These are phyloP conservation scores for Aporrectodea caliginosa DNA, from an alignment of 1,140 invertebrate genomes.

Conservation along the genomic window DNA sequence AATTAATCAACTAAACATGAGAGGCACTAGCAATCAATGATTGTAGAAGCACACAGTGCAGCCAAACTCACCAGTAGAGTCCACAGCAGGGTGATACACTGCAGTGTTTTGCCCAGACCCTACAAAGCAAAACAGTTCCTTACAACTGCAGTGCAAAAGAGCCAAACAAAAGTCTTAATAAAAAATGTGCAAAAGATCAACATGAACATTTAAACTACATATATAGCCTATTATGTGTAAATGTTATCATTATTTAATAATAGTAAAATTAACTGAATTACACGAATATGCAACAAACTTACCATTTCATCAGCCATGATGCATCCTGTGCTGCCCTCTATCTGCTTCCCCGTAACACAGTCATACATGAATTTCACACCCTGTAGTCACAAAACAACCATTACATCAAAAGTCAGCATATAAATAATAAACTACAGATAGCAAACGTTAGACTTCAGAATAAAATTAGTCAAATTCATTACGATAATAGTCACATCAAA, in stretches of 20 bases:
- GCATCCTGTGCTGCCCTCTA: constrained; percentile 83
- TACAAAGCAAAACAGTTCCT: too few species aligned
- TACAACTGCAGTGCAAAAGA: too few species aligned
- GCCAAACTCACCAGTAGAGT: constrained; percentile 67
- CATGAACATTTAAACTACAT: too few species aligned
- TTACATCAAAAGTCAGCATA: too few species aligned
- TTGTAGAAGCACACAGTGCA: neutral
- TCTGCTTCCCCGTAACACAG: constrained; percentile 89
- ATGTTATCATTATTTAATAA: constrained; percentile 2
- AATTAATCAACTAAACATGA: neutral
- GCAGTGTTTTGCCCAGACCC: constrained; percentile 88
- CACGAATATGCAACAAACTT: constrained; percentile 10
- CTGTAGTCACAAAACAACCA: constrained; percentile 45
- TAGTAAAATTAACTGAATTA: neutral
- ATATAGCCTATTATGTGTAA: too few species aligned
- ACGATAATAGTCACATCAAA: too few species aligned
- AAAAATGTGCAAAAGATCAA: too few species aligned
- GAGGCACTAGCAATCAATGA: neutral
- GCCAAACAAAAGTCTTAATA: too few species aligned
- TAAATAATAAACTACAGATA: too few species aligned
- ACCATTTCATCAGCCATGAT: constrained; percentile 99
- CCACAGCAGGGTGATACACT: constrained; percentile 96
- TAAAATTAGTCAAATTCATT: too few species aligned
- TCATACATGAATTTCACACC: constrained; percentile 99
- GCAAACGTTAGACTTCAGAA: too few species aligned